Base-by-base conservation (phyloP, 2,888 invertebrate species). In the Steinernema carpocapsae region DNA sequence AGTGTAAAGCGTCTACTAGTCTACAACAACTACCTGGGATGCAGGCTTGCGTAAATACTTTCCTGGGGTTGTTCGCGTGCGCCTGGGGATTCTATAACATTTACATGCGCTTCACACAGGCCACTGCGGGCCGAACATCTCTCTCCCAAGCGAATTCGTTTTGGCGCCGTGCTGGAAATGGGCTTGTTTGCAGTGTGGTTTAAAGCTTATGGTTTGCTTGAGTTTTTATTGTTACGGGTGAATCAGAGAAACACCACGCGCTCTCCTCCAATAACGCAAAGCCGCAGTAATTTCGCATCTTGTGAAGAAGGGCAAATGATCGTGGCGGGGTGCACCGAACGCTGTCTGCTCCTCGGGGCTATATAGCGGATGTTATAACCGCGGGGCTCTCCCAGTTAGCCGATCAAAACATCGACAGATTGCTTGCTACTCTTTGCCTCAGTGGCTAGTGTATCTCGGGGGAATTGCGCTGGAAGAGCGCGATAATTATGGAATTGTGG, bases 381-480 rank as follows among this genome's bases (percentile, higher is more conserved):
- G 24, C 22, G 22, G 12, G 48, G 48, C 52, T 52, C 52, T 12
- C 24, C 24, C 52, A 52, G 52, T 52, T 22, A 52, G 52, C 24
- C 52, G 52, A 52, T 52, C 52, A 52, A 52, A 52, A 52, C 52
- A 52, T n/a, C 52, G 52, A 22, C 52, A 24, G 52, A 52, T 52
- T 52, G 52, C 24, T 52, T 52, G 52, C 52, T 52, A 52, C 52
- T 52, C 52, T n/a, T 37, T 37, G 37, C 37, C 22, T 24, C 52
- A 2, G 19, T 52, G 52, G 52, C 52, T 22, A 52, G 52, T 52
- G 24, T 22, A 24, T 52, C 52, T 52, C 52, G 24, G 22, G 52
- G 24, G 52, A 52, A 52, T 52, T 52, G 52, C 52, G 52, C 52
- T 52, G 52, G 52, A 52, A 52, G 52, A 52, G 52, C 52, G 52